These are phyloP conservation scores for Muscidifurax raptorellus DNA, from an alignment of 1,140 invertebrate species.

Conservation along the genomic window DNA sequence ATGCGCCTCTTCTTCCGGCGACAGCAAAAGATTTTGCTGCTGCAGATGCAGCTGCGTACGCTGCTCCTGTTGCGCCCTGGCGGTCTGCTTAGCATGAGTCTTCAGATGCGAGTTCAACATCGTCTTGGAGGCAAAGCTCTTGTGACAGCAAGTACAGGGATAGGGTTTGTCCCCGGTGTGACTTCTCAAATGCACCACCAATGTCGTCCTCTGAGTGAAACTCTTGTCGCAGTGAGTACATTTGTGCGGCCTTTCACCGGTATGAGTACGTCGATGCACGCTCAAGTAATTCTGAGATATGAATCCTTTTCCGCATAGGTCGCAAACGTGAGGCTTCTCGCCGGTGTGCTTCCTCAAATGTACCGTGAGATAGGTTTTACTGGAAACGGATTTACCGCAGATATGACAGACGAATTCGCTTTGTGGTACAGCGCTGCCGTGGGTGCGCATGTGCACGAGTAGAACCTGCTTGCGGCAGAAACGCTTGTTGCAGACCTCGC, in stretches of 20 bases:
- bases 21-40: conserved; percentile 48
- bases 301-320: conserved; percentile 81
- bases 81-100: conserved; percentile 72
- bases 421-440: conserved; percentile 65
- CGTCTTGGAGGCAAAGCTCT: conserved; percentile 73
- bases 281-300: conserved; percentile 83
- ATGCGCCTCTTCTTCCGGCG: conserved; percentile 24
- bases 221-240: conserved; percentile 83
- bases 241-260: conserved; percentile 80
- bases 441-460: conserved; percentile 72
- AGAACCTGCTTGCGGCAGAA: conserved; percentile 73
- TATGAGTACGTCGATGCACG: conserved; percentile 84
- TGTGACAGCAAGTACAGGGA: conserved; percentile 77
- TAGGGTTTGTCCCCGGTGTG: conserved; percentile 81
- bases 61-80: conserved; percentile 63
- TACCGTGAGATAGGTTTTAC: conserved; percentile 88
- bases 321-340: conserved; percentile 76
- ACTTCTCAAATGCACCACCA: conserved; percentile 75
- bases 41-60: conserved; percentile 58
- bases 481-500: conserved; percentile 72
- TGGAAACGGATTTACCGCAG: conserved; percentile 82
- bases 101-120: conserved; percentile 74
- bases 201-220: conserved; percentile 81
- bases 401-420: conserved; percentile 81
- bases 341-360: conserved; percentile 86